These are phyloP conservation scores for Phallusia fumigata DNA, from an alignment of 23 tunicate genomes.

Conservation along the genomic window DNA sequence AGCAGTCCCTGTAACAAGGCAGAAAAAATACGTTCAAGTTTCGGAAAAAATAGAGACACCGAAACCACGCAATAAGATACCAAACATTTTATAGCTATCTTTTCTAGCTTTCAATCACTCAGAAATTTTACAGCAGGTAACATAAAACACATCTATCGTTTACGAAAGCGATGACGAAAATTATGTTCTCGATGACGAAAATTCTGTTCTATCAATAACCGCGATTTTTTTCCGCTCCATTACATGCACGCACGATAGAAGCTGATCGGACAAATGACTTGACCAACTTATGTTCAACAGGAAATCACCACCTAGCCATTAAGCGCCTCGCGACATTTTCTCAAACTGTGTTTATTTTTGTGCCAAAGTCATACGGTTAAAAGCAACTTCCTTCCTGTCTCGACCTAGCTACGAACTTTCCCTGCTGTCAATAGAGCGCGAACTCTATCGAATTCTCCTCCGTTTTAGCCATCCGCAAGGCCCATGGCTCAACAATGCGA, in stretches of 20 bases:
- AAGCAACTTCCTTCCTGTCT: background rate
- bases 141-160: background rate
- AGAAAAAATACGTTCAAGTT: no score
- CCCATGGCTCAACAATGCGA: no score
- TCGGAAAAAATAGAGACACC: no score
- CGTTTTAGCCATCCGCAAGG: no score
- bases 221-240: background rate
- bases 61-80: background rate
- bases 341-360: background rate
- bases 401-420: background rate
- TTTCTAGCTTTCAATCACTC: no score
- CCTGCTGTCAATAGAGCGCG: no score
- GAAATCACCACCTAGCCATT: background rate
- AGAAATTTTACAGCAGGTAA: background rate
- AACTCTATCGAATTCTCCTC: no score
- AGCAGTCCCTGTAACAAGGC: no score
- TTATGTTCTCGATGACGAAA: background rate
- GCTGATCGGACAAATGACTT: background rate
- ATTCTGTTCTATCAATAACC: no score
- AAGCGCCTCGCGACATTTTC: background rate
- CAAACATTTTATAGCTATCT: background rate
- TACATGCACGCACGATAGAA: no score
- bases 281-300: background rate
- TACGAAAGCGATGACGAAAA: background rate
- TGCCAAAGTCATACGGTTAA: background rate